These are phyloP conservation scores for Poeciliopsis retropinna DNA, from an alignment of 2,113 vertebrate genomes.

Conservation along the genomic window DNA sequence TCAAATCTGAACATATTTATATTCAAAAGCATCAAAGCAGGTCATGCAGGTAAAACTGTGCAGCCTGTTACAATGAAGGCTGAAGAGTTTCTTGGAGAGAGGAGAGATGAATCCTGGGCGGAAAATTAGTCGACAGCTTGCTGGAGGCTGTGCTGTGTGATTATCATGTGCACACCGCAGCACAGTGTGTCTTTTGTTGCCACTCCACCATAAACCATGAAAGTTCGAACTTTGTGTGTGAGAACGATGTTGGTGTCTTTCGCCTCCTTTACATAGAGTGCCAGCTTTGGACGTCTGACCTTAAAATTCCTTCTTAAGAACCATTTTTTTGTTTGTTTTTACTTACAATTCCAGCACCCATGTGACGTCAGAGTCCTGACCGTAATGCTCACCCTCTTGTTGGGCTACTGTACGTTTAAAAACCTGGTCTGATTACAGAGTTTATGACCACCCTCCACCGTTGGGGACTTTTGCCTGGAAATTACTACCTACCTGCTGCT, in stretches of 20 bases:
- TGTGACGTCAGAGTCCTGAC: constrained; percentile 16
- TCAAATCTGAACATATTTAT: not conserved
- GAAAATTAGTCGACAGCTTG: constrained; percentile 8
- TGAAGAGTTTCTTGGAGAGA: not conserved
- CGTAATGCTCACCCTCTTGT: constrained; percentile 18
- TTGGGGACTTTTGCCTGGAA: constrained; percentile 29
- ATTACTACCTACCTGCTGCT: constrained; percentile 47
- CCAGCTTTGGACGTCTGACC: not conserved
- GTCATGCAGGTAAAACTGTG: not conserved
- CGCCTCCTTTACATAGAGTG: not conserved
- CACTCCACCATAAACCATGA: constrained; percentile 27
- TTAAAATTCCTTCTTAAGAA: not conserved
- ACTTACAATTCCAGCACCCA: not conserved
- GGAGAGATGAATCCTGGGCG: constrained; percentile 4
- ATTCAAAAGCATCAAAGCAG: not conserved
- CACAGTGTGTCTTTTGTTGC: constrained; percentile 66
- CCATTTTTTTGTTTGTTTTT: constrained; percentile 1
- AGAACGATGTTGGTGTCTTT: not conserved
- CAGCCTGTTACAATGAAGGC: not conserved
- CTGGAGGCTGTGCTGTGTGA: constrained; percentile 60
- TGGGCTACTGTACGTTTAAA: constrained; percentile 13
- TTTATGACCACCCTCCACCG: constrained; percentile 45
- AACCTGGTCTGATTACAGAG: constrained; percentile 51
- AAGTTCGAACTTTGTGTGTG: constrained; percentile 8
- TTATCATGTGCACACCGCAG: constrained; percentile 64